Percentiles rank a stretch among this genome's conserved stretches.
Evolutionary conservation across 2,888 invertebrate species (phyloP).

Genomic region (Sepiola atlantica): DNA sequence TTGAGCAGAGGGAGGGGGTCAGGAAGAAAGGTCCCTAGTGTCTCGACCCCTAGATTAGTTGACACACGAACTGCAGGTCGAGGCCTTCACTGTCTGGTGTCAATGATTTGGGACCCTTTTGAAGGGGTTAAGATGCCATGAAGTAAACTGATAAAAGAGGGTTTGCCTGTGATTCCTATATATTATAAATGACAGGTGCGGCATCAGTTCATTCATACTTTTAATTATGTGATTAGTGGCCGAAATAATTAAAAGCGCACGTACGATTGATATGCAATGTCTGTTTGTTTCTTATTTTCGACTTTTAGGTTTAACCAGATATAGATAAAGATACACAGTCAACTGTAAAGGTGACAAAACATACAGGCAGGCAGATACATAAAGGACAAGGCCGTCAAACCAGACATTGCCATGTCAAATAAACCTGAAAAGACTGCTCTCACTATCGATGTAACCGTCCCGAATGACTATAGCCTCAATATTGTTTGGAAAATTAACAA

Average conservation of each 20-base stretch:
- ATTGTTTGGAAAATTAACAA: too few relatives aligned
- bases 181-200: neutral
- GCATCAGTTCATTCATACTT: neutral
- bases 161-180: neutral
- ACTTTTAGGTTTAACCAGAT: too few relatives aligned
- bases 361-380: too few relatives aligned
- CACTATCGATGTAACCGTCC: too few relatives aligned
- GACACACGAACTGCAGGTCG: neutral
- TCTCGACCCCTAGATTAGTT: slow-evolving; percentile 7
- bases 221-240: neutral
- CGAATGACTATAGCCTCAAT: too few relatives aligned
- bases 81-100: neutral
- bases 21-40: neutral
- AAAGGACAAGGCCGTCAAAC: too few relatives aligned
- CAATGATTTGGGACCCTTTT: neutral
- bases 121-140: neutral
- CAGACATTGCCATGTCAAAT: too few relatives aligned
- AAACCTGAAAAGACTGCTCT: too few relatives aligned
- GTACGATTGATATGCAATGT: too few relatives aligned
- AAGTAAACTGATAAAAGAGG: neutral
- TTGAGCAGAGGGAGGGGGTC: neutral
- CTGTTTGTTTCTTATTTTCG: too few relatives aligned
- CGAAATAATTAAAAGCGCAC: neutral
- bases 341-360: too few relatives aligned
- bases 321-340: too few relatives aligned